A percentile compares a stretch with the other conserved stretches of the same genome.
phyloP scores from a whole-genome alignment of 35 echinoderm and acorn worm species.

The Hemicentrotus pulcherrimus region DNA sequence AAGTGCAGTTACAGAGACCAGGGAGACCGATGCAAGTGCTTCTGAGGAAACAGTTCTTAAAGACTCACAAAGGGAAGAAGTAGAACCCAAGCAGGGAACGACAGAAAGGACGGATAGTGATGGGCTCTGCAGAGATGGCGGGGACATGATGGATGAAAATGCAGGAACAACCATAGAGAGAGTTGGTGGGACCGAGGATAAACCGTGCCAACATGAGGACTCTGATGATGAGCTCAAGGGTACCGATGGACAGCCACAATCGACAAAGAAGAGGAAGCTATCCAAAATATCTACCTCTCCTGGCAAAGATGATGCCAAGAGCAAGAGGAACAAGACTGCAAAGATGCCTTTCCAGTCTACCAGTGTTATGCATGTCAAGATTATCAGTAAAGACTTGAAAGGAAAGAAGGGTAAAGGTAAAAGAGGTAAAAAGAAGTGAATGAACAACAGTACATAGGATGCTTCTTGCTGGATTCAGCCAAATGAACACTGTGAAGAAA shows the following conservation, averaged over 20 bases:
- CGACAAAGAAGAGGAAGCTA: slow-evolving; percentile 21
- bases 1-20: not conserved
- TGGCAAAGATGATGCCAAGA: not conserved
- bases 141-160: not conserved
- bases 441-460: too few species aligned
- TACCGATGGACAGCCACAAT: not conserved
- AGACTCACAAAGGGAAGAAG: not conserved
- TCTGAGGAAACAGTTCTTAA: not conserved
- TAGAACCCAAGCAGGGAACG: not conserved
- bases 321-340: slow-evolving; percentile 22
- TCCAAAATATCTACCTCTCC: not conserved
- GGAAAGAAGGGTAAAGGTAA: slow-evolving; percentile 25
- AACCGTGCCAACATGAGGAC: not conserved
- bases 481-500: too few species aligned
- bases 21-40: not conserved
- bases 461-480: too few species aligned
- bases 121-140: not conserved
- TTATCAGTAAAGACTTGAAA: slow-evolving; percentile 43
- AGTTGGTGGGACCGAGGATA: not conserved
- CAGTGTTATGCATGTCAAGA: slow-evolving; percentile 50
- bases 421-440: slow-evolving; percentile 40
- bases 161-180: not conserved
- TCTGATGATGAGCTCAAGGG: not conserved
- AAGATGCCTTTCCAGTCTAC: slow-evolving; percentile 15
- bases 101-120: not conserved